Percentiles rank a stretch among this genome's conserved stretches.
phyloP scores from a whole-genome alignment of 2,797 vertebrate species.

The Leucoraja ocellata region DNA sequence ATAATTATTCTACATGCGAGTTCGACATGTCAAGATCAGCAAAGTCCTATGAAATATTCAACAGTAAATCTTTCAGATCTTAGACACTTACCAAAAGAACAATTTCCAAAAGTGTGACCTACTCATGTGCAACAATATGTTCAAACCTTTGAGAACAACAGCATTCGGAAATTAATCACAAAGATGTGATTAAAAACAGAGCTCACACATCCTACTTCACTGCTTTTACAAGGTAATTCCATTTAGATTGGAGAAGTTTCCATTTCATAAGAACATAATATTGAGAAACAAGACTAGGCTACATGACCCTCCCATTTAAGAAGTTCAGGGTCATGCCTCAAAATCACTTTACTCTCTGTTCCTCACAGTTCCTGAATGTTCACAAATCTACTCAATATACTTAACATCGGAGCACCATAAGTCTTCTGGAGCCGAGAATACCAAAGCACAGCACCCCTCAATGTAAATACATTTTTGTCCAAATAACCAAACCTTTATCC shows the following conservation, averaged over 20 bases:
- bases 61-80: neutral
- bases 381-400: no score
- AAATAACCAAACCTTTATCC: no score
- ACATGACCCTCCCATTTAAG: no score
- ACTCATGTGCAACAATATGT: neutral
- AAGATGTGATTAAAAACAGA: neutral
- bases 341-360: no score
- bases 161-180: neutral
- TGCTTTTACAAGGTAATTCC: slow-evolving; percentile 8
- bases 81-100: neutral
- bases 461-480: no score
- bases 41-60: neutral
- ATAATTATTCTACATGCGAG: neutral
- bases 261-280: neutral
- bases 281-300: no score
- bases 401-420: no score
- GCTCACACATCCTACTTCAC: neutral
- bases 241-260: neutral
- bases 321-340: no score
- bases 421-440: no score
- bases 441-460: no score
- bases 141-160: no score
- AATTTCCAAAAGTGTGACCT: neutral
- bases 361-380: no score
- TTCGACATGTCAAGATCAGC: neutral